Base-by-base conservation (phyloP, 2,888 invertebrate genomes). In the Cephus spinipes region DNA sequence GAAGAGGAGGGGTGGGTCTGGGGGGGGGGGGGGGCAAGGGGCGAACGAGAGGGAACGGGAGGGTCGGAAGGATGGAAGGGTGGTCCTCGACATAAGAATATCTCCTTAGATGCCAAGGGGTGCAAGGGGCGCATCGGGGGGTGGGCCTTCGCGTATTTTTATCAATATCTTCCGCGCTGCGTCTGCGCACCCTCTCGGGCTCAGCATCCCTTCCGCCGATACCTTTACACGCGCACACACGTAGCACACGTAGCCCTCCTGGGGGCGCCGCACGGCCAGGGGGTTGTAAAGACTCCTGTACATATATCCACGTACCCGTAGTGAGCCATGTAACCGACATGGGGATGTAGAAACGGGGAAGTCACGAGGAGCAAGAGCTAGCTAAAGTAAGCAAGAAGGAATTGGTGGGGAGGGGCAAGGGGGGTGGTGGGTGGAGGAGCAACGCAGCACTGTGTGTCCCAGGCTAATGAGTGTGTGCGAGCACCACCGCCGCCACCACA, bases 91-190 rank as follows among this genome's bases (percentile, higher is more conserved):
- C 89, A 87, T 90, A 88, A 89, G 90, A 89, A 90, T 90, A 90
- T 90, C 89, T 89, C 86, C 89, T 87, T 85, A 88, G 90, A 87
- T 88, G 89, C 87, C 86, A 32, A 36, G 79, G 69, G 74, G 76
- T 69, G 76, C 31, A 12, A 71, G 81, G 79, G 82, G 79, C 80
- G 81, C 86, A 85, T 83, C 84, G 85, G 81, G 85, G 79, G 74
- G 79, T 76, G 78, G 78, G 75, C 88, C 88, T 86, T 88, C 87
- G 87, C 89, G 89, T 89, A 90, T 90, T 90, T 90, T 90, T 90
- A 90, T 90, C 90, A 90, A 90, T 90, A 90, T 90, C 90, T 90
- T 87, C 87, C 87, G 84, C 86, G 87, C 82, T 87, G 87, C 90
- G 89, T 86, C 81, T 87, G 90, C 90, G 90, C 89, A 88, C 82